Percentiles rank a stretch among this genome's conserved stretches.
phyloP scores from a whole-genome alignment of 2,797 vertebrate genomes.

The Pogonophryne albipinna region DNA sequence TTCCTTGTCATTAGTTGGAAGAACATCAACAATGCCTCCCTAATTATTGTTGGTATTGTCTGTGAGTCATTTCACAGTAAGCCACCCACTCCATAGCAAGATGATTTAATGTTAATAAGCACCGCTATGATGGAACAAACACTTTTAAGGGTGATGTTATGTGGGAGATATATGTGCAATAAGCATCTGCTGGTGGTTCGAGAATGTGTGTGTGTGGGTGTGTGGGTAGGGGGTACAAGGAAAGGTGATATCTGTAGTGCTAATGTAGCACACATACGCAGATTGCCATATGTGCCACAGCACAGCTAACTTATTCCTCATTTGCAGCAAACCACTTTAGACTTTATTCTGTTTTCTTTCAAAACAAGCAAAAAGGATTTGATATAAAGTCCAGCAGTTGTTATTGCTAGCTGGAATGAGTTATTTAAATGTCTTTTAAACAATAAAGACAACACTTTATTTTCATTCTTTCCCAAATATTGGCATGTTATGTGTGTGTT shows the following conservation, averaged over 20 bases:
- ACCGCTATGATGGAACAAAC: conserved; percentile 62
- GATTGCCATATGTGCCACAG: conserved; percentile 46
- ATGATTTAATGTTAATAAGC: conserved; percentile 75
- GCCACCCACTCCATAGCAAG: conserved; percentile 67
- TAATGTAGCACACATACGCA: conserved; percentile 49
- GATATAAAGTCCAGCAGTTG: conserved; percentile 12
- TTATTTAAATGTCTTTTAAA: conserved; percentile 15
- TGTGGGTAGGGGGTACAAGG: conserved; percentile 16
- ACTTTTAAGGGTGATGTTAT: conserved; percentile 66
- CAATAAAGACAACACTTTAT: neutral
- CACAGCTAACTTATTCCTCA: conserved; percentile 30
- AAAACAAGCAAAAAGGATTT: conserved; percentile 3
- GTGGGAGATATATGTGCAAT: conserved; percentile 63
- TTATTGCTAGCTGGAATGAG: conserved; percentile 8
- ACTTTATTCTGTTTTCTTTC: conserved; percentile 15
- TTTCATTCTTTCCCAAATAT: conserved; percentile 7
- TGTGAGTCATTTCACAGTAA: conserved; percentile 73
- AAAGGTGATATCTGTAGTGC: conserved; percentile 60
- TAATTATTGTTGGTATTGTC: conserved; percentile 74
- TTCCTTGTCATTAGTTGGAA: conserved; percentile 64
- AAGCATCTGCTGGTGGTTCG: conserved; percentile 64
- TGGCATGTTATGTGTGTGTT: neutral
- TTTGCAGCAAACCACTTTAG: conserved; percentile 39
- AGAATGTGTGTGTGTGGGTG: conserved; percentile 1
- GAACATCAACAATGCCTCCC: conserved; percentile 64